Percentiles rank a stretch among this genome's conserved stretches.
These are phyloP conservation scores for Diplazon laetatorius DNA, from an alignment of 2,888 invertebrate genomes.

Conservation along the genomic window DNA sequence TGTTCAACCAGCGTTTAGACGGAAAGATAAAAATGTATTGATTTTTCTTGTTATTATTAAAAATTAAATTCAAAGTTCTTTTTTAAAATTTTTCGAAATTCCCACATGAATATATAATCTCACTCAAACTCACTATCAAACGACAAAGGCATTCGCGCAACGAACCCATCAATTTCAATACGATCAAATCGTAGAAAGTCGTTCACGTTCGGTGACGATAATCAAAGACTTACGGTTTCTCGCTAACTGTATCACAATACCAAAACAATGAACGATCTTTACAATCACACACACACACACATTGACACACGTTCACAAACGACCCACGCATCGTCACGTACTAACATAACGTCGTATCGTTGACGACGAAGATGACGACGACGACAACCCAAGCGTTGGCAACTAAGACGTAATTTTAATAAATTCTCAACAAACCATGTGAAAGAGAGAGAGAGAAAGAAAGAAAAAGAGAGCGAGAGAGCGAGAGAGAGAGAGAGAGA, in stretches of 20 bases:
- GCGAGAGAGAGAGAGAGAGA: neutral
- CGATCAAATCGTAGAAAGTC: too few species aligned
- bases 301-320: neutral
- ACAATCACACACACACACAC: constrained; percentile 29
- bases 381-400: constrained; percentile 72
- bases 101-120: too few species aligned
- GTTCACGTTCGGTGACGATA: constrained; percentile 18
- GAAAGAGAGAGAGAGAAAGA: constrained; percentile 61
- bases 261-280: constrained; percentile 29
- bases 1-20: too few species aligned
- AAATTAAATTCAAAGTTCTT: too few species aligned
- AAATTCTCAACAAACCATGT: constrained; percentile 81
- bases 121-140: too few species aligned
- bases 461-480: constrained; percentile 50
- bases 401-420: too few species aligned
- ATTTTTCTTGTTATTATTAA: too few species aligned
- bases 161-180: too few species aligned
- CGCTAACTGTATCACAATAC: constrained; percentile 1
- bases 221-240: constrained; percentile 30
- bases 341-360: constrained; percentile 50
- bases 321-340: constrained; percentile 42
- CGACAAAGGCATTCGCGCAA: too few species aligned
- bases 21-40: too few species aligned
- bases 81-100: too few species aligned
- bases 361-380: constrained; percentile 43